phyloP scores from a whole-genome alignment of 2,113 vertebrate genomes.

The Stigmatopora argus region DNA sequence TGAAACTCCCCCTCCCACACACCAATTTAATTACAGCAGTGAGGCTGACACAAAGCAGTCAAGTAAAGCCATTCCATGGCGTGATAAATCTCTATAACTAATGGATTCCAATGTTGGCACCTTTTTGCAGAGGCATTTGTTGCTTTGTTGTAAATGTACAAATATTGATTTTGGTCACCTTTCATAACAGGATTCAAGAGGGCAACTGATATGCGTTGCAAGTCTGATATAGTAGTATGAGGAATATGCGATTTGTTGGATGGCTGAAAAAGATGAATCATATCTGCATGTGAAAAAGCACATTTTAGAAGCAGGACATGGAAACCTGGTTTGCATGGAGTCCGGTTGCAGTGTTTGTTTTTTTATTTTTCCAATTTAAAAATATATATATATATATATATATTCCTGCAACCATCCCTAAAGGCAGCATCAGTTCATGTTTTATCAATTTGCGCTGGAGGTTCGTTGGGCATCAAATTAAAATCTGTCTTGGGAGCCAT shows the following conservation, averaged over 20 bases:
- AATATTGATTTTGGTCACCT: not conserved
- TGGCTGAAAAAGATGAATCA: too few species aligned
- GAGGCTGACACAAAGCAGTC: not conserved
- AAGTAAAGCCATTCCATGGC: not conserved
- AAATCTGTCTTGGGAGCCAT: constrained; percentile 42
- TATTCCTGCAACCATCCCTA: not conserved
- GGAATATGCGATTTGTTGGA: not conserved
- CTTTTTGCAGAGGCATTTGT: not conserved
- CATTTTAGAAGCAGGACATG: not conserved
- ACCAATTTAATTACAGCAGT: not conserved
- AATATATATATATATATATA: not conserved
- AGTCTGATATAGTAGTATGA: not conserved
- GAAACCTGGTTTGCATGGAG: not conserved
- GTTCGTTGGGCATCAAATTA: constrained; percentile 23
- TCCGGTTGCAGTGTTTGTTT: not conserved
- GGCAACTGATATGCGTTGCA: not conserved
- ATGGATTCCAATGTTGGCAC: not conserved
- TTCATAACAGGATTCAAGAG: not conserved
- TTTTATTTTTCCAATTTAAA: too few species aligned
- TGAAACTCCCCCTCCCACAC: not conserved
- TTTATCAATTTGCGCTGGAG: constrained; percentile 29
- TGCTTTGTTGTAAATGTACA: not conserved
- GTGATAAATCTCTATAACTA: not conserved
- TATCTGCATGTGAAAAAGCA: not conserved
- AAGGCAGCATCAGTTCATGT: constrained; percentile 12